Evolutionary conservation across 2,888 invertebrate genomes (phyloP).

Genomic region (Limnephilus rhombicus): DNA sequence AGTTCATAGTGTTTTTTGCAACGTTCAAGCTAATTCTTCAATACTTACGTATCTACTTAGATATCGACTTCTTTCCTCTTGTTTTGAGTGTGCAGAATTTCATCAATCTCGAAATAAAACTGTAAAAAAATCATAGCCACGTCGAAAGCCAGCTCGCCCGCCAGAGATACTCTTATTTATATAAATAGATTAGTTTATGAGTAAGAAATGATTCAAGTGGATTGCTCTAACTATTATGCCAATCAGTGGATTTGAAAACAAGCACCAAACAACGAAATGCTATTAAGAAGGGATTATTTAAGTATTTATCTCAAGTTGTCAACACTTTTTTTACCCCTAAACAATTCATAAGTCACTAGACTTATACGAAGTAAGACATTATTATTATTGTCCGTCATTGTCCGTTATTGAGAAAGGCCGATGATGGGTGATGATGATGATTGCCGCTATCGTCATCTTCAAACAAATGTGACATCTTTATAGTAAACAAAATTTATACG

Average conservation of each 20-base stretch:
- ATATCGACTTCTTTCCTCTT: too few relatives aligned
- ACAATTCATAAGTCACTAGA: background rate
- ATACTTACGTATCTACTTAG: too few relatives aligned
- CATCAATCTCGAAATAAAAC: too few relatives aligned
- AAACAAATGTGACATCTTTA: background rate
- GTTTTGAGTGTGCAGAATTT: too few relatives aligned
- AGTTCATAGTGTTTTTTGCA: too few relatives aligned
- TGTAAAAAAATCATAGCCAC: too few relatives aligned
- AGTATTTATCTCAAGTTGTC: background rate
- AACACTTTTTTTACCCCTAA: background rate
- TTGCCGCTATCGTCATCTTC: background rate
- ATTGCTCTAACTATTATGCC: background rate
- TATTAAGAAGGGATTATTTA: background rate
- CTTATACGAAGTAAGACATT: background rate
- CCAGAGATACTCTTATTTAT: too few relatives aligned
- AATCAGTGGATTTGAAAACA: background rate
- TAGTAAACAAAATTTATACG: background rate
- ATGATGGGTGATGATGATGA: slow-evolving; percentile 1
- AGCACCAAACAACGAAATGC: background rate
- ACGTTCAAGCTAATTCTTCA: too few relatives aligned
- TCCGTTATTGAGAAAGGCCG: background rate
- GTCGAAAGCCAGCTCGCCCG: too few relatives aligned
- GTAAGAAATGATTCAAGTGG: background rate
- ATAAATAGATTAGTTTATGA: background rate
- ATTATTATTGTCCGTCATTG: background rate